These are phyloP conservation scores for Anarsia innoxiella DNA, from an alignment of 2,888 invertebrate genomes.

Conservation along the genomic window DNA sequence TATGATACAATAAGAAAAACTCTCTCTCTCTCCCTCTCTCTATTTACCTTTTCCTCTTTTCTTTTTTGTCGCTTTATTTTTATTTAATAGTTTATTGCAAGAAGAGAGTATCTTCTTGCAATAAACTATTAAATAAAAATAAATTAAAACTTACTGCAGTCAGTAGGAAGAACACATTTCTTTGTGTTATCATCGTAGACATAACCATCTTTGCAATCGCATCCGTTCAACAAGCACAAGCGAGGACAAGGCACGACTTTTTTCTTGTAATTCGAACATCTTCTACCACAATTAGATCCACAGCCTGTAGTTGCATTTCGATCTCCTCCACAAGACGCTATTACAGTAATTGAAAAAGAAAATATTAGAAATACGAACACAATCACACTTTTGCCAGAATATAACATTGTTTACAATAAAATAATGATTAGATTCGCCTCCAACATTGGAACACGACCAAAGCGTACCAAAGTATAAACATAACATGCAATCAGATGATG, in stretches of 20 bases:
- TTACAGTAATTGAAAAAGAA: neutral
- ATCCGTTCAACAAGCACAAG: constrained; percentile 19
- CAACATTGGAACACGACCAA: too few species aligned
- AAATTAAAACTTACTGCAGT: constrained; percentile 26
- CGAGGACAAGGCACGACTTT: constrained; percentile 7
- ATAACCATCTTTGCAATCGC: constrained; percentile 26
- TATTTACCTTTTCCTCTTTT: neutral
- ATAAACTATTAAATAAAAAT: neutral
- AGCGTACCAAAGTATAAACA: too few species aligned
- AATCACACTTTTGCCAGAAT: too few species aligned
- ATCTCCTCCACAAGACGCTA: constrained; percentile 24
- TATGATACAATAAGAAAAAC: too few species aligned
- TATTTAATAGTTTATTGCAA: too few species aligned
- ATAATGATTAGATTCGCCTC: too few species aligned
- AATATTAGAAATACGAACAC: too few species aligned
- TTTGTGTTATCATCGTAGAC: constrained; percentile 21
- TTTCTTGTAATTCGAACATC: constrained; percentile 22
- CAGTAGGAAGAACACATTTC: constrained; percentile 23
- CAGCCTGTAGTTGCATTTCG: constrained; percentile 28
- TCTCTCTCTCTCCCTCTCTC: too few species aligned
- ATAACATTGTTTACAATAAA: too few species aligned
- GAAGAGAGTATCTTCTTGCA: too few species aligned
- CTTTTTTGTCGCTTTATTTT: neutral
- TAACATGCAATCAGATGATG: too few species aligned
- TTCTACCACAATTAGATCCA: constrained; percentile 24